phyloP scores from a whole-genome alignment of 2,113 vertebrate genomes.

The Amphiprion ocellaris region DNA sequence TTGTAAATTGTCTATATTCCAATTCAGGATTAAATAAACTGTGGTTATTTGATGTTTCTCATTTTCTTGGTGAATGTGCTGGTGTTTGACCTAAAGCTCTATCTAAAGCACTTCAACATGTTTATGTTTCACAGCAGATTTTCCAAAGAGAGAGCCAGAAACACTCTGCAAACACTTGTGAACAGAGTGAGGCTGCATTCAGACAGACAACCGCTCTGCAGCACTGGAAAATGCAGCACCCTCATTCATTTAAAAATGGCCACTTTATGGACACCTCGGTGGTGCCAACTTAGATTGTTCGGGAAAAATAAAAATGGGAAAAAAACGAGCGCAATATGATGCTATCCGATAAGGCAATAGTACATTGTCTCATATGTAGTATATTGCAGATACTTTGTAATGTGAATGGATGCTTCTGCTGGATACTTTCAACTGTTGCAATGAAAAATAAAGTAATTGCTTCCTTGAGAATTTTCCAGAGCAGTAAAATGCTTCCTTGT shows the following conservation, averaged over 20 bases:
- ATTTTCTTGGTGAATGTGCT: constrained; percentile 43
- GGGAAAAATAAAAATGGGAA: no score
- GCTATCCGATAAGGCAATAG: no score
- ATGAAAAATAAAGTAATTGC: no score
- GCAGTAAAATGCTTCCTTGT: no score
- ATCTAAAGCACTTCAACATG: constrained; percentile 62
- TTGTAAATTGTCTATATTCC: constrained; percentile 60
- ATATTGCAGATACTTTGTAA: no score
- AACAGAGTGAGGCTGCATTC: constrained; percentile 2
- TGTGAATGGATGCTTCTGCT: no score
- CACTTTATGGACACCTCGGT: no score
- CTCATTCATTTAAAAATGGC: background rate
- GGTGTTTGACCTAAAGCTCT: constrained; percentile 46
- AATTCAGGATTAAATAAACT: constrained; percentile 57
- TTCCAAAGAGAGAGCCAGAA: constrained; percentile 53
- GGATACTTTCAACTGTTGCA: no score
- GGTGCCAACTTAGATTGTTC: no score
- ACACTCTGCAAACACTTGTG: constrained; percentile 33
- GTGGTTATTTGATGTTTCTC: constrained; percentile 46
- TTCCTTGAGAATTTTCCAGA: no score
- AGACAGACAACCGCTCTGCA: background rate
- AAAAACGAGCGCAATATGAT: no score
- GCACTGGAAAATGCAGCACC: background rate
- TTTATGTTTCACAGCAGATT: constrained; percentile 60
- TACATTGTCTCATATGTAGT: no score